These are phyloP conservation scores for Parthenolecanium corni DNA, from an alignment of 2,888 invertebrate species.

Conservation along the genomic window DNA sequence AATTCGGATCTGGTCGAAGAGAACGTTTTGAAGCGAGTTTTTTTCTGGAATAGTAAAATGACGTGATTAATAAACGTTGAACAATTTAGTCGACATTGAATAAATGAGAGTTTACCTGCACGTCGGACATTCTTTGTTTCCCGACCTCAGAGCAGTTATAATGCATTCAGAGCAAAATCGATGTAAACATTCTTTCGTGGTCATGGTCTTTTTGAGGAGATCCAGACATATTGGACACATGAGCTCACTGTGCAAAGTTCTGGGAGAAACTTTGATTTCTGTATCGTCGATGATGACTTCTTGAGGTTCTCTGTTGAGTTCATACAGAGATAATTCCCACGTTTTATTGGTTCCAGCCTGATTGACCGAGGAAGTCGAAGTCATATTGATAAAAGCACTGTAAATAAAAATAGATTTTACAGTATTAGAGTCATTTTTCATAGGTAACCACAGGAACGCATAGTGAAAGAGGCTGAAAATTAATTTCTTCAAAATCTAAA, in stretches of 20 bases:
- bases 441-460: too few species aligned
- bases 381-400: not conserved
- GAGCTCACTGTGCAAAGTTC: slow-evolving; percentile 87
- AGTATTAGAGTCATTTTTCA: too few species aligned
- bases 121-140: slow-evolving; percentile 98
- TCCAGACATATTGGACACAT: slow-evolving; percentile 99
- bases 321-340: slow-evolving; percentile 94
- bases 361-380: slow-evolving; percentile 51
- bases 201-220: slow-evolving; percentile 98
- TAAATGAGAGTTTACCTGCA: slow-evolving; percentile 48
- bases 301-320: slow-evolving; percentile 87
- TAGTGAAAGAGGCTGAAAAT: too few species aligned
- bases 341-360: slow-evolving; percentile 75
- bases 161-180: slow-evolving; percentile 98
- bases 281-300: slow-evolving; percentile 91
- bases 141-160: slow-evolving; percentile 89
- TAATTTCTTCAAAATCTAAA: too few species aligned
- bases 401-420: not conserved
- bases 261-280: slow-evolving; percentile 85
- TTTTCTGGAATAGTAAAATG: slow-evolving; percentile 43
- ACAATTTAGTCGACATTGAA: not conserved
- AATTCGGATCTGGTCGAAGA: slow-evolving; percentile 91
- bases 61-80: not conserved
- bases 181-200: slow-evolving; percentile 97
- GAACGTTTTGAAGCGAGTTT: slow-evolving; percentile 95